phyloP scores from a whole-genome alignment of 2,888 invertebrate genomes.

The Eristalinus sepulchralis region DNA sequence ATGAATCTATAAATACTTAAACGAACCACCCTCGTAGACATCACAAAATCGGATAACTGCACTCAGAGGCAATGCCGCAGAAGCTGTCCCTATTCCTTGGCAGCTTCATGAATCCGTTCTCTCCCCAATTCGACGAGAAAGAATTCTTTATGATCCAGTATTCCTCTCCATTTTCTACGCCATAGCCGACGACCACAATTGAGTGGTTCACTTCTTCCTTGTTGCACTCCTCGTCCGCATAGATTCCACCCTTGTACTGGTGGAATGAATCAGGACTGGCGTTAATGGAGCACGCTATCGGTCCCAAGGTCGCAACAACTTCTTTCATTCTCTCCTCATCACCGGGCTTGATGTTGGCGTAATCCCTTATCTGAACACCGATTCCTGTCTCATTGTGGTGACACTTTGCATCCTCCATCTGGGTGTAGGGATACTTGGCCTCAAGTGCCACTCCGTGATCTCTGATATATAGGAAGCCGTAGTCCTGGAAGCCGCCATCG shows the following conservation, averaged over 20 bases:
- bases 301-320: conserved; percentile 78
- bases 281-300: conserved; percentile 78
- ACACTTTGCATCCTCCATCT: conserved; percentile 76
- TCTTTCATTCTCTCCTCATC: conserved; percentile 79
- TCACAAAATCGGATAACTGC: conserved; percentile 79
- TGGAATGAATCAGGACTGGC: conserved; percentile 77
- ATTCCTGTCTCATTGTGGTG: conserved; percentile 76
- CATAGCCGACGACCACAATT: conserved; percentile 79
- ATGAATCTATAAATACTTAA: conserved; percentile 46
- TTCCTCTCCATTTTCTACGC: conserved; percentile 77
- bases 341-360: conserved; percentile 77
- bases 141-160: conserved; percentile 80
- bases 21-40: neutral
- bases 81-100: conserved; percentile 77
- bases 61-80: conserved; percentile 79
- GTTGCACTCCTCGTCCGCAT: conserved; percentile 78
- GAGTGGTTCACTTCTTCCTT: conserved; percentile 78
- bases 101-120: conserved; percentile 78
- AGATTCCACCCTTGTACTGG: conserved; percentile 78
- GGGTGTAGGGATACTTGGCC: conserved; percentile 78
- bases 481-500: conserved; percentile 79
- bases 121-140: conserved; percentile 80
- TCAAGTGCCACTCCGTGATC: conserved; percentile 78
- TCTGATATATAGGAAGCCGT: conserved; percentile 79
- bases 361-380: conserved; percentile 76